phyloP scores from a whole-genome alignment of 2,888 invertebrate genomes.

The Listrodromus nycthemerus region DNA sequence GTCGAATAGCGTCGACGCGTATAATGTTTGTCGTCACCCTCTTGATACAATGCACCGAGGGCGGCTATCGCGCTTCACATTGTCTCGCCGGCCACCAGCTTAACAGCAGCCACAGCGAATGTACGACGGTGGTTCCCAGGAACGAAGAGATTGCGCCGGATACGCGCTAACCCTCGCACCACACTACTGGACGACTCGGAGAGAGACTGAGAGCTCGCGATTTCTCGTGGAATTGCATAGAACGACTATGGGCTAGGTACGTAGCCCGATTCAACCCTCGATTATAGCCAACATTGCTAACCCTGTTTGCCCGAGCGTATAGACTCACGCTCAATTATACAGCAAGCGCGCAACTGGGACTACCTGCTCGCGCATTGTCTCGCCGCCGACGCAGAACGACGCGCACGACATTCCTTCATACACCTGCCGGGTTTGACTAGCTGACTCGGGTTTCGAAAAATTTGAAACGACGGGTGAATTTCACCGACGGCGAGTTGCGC shows the following conservation, averaged over 20 bases:
- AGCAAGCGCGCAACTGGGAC: conserved; percentile 45
- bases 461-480: conserved; percentile 22
- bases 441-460: conserved; percentile 6
- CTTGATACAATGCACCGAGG: conserved; percentile 16
- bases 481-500: too few species aligned
- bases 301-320: conserved; percentile 75
- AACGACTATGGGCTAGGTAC: background rate
- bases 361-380: background rate
- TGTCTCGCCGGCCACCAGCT: conserved; percentile 4
- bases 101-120: background rate
- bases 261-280: conserved; percentile 41
- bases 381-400: background rate
- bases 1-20: conserved; percentile 3
- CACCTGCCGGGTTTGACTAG: background rate
- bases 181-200: background rate
- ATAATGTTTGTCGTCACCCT: conserved; percentile 24
- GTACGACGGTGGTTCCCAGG: conserved; percentile 6
- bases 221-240: conserved; percentile 20
- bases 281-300: conserved; percentile 70
- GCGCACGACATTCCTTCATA: background rate
- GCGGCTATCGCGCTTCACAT: background rate
- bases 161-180: conserved; percentile 7
- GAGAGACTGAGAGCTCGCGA: background rate
- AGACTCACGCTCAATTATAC: conserved; percentile 78
- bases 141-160: conserved; percentile 14